phyloP scores from a whole-genome alignment of 2,888 invertebrate species.

The Dynastes grantii region DNA sequence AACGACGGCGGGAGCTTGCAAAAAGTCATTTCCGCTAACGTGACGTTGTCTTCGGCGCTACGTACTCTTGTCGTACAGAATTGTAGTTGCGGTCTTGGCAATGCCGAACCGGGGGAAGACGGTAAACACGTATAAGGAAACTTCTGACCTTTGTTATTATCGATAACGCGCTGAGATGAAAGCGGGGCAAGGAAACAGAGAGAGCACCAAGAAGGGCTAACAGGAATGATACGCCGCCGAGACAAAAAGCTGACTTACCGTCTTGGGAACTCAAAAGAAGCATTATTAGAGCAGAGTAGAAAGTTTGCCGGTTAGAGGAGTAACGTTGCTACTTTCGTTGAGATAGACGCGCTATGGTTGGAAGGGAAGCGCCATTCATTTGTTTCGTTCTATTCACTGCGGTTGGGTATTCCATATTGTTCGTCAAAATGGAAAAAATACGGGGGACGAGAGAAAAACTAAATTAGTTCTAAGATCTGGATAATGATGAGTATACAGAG shows the following conservation, averaged over 20 bases:
- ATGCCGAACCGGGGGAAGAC: background rate
- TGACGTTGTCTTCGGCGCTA: conserved; percentile 20
- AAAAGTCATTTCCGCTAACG: conserved; percentile 28
- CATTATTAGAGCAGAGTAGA: conserved; percentile 33
- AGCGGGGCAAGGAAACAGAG: background rate
- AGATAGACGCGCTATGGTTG: conserved; percentile 10
- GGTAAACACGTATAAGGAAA: conserved; percentile 20
- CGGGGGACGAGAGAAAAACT: background rate
- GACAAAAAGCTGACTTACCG: conserved; percentile 33
- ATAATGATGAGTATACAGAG: too few species aligned
- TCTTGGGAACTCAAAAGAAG: conserved; percentile 34
- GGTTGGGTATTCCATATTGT: conserved; percentile 8
- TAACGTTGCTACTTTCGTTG: conserved; percentile 4
- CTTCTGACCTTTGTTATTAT: conserved; percentile 35
- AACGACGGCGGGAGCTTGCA: background rate
- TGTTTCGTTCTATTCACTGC: conserved; percentile 20
- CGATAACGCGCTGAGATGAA: conserved; percentile 6
- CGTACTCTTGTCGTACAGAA: background rate
- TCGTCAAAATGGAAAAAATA: background rate
- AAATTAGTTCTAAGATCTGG: too few species aligned
- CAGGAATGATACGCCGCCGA: conserved; percentile 22
- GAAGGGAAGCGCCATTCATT: conserved; percentile 21
- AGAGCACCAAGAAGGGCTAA: background rate
- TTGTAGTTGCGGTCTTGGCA: background rate
- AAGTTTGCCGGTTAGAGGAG: conserved; percentile 36